Evolutionary conservation across 2,113 vertebrate genomes (phyloP).

Genomic region (Falcunculus frontatus): DNA sequence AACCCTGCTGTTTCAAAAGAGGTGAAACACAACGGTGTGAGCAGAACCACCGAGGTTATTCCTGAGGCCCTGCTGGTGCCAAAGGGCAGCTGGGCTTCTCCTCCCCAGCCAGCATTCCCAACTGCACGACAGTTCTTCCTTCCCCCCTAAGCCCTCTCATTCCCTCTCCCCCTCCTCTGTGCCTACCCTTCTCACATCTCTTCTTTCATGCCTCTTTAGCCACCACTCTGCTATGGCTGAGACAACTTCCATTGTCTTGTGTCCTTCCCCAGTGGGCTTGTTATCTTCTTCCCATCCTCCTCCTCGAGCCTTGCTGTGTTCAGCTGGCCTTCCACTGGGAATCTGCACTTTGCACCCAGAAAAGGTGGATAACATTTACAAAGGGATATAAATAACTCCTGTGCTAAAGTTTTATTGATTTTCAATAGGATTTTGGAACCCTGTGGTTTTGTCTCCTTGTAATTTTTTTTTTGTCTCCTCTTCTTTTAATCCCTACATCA

Average conservation of each 20-base stretch:
- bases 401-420: background rate
- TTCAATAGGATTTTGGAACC: background rate
- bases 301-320: background rate
- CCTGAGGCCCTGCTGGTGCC: background rate
- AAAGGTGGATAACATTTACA: conserved; percentile 16
- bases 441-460: background rate
- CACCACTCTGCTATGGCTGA: background rate
- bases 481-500: background rate
- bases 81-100: background rate
- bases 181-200: background rate
- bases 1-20: background rate
- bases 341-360: conserved; percentile 15
- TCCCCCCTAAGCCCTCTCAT: background rate
- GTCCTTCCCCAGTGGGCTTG: conserved; percentile 40
- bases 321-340: background rate
- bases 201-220: background rate
- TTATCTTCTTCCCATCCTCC: conserved; percentile 14
- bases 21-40: background rate
- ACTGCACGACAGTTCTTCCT: accelerated
- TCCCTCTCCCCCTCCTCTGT: background rate
- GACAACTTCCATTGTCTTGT: background rate
- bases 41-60: background rate
- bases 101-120: background rate
- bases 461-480: background rate
- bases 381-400: conserved; percentile 18